phyloP scores from a whole-genome alignment of 2,888 invertebrate genomes.

The Litoditis marina region DNA sequence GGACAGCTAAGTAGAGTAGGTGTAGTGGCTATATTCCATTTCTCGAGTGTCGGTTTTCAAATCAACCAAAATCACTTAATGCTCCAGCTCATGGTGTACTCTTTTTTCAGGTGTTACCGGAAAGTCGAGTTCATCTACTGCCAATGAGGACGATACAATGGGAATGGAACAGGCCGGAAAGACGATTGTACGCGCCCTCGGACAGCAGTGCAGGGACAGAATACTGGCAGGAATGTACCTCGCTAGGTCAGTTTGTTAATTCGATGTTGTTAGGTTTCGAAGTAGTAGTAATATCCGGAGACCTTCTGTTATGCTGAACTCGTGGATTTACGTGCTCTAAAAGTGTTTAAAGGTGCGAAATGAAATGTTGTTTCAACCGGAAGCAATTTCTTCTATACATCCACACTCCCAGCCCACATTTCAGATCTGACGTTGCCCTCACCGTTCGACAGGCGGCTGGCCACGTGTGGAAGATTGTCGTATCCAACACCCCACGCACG shows the following conservation, averaged over 20 bases:
- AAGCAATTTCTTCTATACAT: no score
- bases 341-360: no score
- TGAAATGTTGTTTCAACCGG: no score
- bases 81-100: no score
- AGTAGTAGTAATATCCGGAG: background rate
- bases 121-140: slow-evolving; percentile 97
- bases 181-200: slow-evolving; percentile 83
- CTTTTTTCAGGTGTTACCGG: slow-evolving; percentile 75
- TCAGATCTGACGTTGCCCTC: slow-evolving; percentile 87
- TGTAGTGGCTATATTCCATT: no score
- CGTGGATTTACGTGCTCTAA: no score
- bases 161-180: slow-evolving; percentile 92
- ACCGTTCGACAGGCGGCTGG: slow-evolving; percentile 95
- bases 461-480: slow-evolving; percentile 99
- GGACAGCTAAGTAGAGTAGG: no score
- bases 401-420: no score
- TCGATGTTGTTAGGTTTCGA: background rate
- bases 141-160: slow-evolving; percentile 95
- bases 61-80: no score
- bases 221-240: slow-evolving; percentile 92
- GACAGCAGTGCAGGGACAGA: slow-evolving; percentile 82
- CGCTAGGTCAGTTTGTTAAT: slow-evolving; percentile 67
- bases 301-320: no score
- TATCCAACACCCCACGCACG: slow-evolving; percentile 94
- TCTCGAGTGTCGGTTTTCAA: no score